Conservation (phyloP, 2,888 invertebrate species). For the Achlya flavicornis region DNA sequence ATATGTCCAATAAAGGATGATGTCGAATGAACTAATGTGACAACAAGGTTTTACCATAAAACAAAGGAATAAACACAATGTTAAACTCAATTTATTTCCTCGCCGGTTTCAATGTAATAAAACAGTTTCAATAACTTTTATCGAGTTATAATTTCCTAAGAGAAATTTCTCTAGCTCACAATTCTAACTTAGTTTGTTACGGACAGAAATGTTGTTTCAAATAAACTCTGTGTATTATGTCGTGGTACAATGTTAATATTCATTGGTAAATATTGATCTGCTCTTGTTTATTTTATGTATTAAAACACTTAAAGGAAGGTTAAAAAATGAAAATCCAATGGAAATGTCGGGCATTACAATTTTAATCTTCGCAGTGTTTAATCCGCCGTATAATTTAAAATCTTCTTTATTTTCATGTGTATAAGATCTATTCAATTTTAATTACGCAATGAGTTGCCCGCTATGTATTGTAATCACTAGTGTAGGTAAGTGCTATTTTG, state of each 20-base stretch:
- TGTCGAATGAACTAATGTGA: too few relatives aligned
- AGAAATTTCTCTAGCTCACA: background rate
- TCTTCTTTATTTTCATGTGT: too few relatives aligned
- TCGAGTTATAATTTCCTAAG: background rate
- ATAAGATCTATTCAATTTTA: too few relatives aligned
- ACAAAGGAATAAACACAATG: background rate
- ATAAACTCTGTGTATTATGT: constrained; percentile 42
- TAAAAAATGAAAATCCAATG: too few relatives aligned
- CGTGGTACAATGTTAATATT: constrained; percentile 54
- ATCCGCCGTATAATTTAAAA: too few relatives aligned
- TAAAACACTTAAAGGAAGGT: too few relatives aligned
- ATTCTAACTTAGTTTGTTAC: background rate
- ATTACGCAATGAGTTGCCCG: too few relatives aligned
- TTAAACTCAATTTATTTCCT: background rate
- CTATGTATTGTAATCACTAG: too few relatives aligned
- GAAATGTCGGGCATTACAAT: too few relatives aligned
- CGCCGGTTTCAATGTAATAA: background rate
- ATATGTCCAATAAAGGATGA: too few relatives aligned
- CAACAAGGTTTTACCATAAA: background rate
- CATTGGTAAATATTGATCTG: constrained; percentile 50
- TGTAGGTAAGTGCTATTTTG: too few relatives aligned
- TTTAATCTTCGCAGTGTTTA: too few relatives aligned
- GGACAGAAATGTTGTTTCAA: background rate
- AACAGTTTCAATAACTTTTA: constrained; percentile 8
- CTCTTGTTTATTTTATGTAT: constrained; percentile 13